phyloP scores from a whole-genome alignment of 2,888 invertebrate species.

The Sturmia bella region DNA sequence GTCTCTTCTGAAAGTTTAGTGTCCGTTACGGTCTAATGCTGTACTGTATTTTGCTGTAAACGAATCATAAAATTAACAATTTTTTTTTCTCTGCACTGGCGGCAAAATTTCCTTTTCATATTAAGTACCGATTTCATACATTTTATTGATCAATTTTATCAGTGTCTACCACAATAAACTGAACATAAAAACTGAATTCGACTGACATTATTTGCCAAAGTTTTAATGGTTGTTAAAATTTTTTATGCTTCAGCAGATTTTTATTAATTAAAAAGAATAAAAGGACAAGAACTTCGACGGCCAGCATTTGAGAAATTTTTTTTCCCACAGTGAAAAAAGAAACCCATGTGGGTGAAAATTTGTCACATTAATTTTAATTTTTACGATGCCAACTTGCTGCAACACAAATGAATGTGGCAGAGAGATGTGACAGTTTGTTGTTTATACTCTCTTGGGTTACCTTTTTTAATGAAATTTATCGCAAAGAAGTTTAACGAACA shows the following conservation, averaged over 20 bases:
- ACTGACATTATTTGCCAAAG: no score
- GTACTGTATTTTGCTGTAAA: no score
- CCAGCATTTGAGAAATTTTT: constrained; percentile 4
- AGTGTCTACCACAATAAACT: no score
- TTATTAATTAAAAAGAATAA: constrained; percentile 3
- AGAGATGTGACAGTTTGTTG: constrained; percentile 29
- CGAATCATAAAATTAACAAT: no score
- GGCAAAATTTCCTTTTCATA: no score
- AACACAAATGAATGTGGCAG: constrained; percentile 33
- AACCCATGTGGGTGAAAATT: constrained; percentile 66
- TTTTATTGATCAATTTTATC: no score
- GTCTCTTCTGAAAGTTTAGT: no score
- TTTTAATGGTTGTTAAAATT: constrained; percentile 15
- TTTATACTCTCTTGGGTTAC: constrained; percentile 13
- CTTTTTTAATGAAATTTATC: background rate
- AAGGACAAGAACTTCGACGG: constrained; percentile 13
- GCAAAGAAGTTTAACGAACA: constrained; percentile 4
- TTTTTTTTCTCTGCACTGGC: no score
- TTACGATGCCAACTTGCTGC: constrained; percentile 21
- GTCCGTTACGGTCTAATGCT: no score
- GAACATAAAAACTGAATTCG: background rate
- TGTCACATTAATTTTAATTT: constrained; percentile 65
- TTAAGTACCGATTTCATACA: no score
- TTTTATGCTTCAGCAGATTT: constrained; percentile 26
- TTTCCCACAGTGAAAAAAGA: constrained; percentile 33